These are phyloP conservation scores for Cacatua alba DNA, from an alignment of 2,113 vertebrate genomes.

Conservation along the genomic window DNA sequence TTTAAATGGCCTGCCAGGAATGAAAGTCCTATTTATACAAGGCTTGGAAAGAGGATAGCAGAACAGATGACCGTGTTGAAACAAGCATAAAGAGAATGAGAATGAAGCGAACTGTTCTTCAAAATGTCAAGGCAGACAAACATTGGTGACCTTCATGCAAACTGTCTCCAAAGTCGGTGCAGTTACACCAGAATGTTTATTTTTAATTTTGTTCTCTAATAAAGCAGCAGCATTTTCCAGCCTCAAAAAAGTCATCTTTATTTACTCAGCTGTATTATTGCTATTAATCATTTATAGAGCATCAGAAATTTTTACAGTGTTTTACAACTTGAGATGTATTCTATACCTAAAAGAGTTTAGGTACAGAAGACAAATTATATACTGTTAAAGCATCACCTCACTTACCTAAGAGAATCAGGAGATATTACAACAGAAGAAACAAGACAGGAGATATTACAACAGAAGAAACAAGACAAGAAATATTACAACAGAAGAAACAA, in stretches of 20 bases:
- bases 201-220: conserved; percentile 63
- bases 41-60: background rate
- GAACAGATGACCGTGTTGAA: conserved; percentile 61
- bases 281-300: conserved; percentile 47
- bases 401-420: background rate
- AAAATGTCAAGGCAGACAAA: conserved; percentile 41
- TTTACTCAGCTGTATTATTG: conserved; percentile 58
- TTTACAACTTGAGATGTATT: background rate
- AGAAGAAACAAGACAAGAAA: background rate
- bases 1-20: background rate
- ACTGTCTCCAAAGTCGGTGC: conserved; percentile 6
- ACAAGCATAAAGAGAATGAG: conserved; percentile 17
- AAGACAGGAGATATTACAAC: background rate
- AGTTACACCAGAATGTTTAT: conserved; percentile 46
- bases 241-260: conserved; percentile 43
- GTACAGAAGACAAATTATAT: background rate
- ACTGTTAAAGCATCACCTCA: background rate
- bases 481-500: background rate
- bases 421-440: background rate
- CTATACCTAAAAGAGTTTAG: background rate
- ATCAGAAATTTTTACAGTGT: background rate
- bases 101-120: background rate
- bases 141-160: conserved; percentile 51
- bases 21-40: background rate
- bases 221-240: conserved; percentile 25